Evolutionary conservation across 2,797 vertebrate species (phyloP).

Genomic region (Chelon labrosus): DNA sequence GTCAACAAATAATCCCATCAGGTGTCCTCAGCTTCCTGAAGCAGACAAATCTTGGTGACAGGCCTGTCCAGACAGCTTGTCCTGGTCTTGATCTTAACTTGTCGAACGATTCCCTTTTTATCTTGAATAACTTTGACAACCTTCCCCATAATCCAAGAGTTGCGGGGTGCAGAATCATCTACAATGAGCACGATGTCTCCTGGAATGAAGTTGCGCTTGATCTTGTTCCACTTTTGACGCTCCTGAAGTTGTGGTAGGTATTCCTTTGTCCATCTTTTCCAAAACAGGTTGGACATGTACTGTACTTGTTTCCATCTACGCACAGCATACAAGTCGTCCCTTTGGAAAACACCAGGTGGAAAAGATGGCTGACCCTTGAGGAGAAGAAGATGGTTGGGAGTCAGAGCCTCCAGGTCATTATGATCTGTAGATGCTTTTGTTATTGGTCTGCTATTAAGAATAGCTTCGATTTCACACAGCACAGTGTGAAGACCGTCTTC

Average conservation of each 20-base stretch:
- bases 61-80: background rate
- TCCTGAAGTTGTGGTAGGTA: conserved; percentile 1
- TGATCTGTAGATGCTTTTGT: too few relatives aligned
- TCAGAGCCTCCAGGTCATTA: too few relatives aligned
- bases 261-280: conserved; percentile 1
- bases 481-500: too few relatives aligned
- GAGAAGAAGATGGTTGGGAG: too few relatives aligned
- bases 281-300: too few relatives aligned
- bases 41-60: background rate
- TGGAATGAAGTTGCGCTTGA: background rate
- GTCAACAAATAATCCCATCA: too few relatives aligned
- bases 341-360: too few relatives aligned
- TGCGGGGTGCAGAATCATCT: background rate
- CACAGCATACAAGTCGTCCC: too few relatives aligned
- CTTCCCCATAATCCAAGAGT: background rate
- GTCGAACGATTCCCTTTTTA: background rate
- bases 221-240: background rate
- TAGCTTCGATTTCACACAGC: too few relatives aligned
- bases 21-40: background rate
- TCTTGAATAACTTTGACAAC: background rate
- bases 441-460: too few relatives aligned
- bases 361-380: too few relatives aligned
- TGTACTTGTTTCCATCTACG: too few relatives aligned
- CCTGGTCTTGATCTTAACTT: background rate
- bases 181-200: background rate